phyloP scores from a whole-genome alignment of 2,797 vertebrate genomes.

The Euphonia xanthogaster region DNA sequence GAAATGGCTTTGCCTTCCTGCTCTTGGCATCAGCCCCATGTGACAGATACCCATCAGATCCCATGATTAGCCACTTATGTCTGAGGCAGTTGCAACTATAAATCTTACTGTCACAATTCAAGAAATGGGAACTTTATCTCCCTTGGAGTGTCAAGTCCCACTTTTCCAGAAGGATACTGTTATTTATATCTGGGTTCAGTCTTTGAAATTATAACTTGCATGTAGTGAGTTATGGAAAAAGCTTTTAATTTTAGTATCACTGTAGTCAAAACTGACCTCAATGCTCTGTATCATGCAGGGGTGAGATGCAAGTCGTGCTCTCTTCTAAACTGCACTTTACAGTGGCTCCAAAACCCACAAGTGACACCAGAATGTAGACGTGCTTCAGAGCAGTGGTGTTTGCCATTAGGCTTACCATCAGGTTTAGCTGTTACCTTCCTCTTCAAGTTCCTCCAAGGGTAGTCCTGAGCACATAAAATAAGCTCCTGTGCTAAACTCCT shows the following conservation, averaged over 20 bases:
- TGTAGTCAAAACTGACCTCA: neutral
- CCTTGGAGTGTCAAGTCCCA: neutral
- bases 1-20: neutral
- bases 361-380: neutral
- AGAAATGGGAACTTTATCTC: neutral
- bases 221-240: neutral
- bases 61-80: neutral
- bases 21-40: neutral
- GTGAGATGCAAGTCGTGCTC: neutral
- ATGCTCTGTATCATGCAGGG: neutral
- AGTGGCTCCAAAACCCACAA: neutral
- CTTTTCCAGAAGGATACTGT: neutral
- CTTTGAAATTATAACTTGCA: neutral
- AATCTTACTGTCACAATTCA: neutral
- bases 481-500: neutral
- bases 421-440: neutral
- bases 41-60: neutral
- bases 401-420: neutral
- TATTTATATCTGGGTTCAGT: neutral
- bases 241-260: neutral
- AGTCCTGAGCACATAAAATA: neutral
- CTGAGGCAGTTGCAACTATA: neutral
- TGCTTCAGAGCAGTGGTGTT: neutral
- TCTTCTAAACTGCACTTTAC: neutral
- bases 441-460: neutral